Evolutionary conservation across 2,888 invertebrate genomes (phyloP).

Genomic region (Chloroclysta siterata): DNA sequence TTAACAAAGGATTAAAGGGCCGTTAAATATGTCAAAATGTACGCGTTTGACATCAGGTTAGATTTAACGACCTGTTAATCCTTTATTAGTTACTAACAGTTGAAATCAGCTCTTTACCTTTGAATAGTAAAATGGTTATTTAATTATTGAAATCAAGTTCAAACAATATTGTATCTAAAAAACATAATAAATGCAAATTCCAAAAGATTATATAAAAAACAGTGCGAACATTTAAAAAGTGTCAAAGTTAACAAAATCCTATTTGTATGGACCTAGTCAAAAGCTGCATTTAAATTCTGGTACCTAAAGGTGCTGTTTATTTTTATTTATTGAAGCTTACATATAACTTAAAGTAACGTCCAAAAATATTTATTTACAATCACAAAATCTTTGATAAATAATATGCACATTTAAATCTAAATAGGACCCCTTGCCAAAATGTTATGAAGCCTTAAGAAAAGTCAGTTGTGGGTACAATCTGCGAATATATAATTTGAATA

Average conservation of each 20-base stretch:
- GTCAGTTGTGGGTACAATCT: constrained; percentile 7
- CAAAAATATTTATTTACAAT: constrained; percentile 52
- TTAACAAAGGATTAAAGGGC: too few relatives aligned
- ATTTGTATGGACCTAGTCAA: constrained; percentile 37
- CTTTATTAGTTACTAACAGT: too few relatives aligned
- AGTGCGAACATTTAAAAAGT: constrained; percentile 16
- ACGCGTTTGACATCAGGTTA: too few relatives aligned
- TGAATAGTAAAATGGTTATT: background rate
- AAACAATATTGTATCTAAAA: background rate
- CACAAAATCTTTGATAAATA: constrained; percentile 36
- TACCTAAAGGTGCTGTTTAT: constrained; percentile 35
- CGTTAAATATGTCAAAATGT: too few relatives aligned
- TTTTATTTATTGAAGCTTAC: constrained; percentile 24
- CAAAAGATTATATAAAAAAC: background rate
- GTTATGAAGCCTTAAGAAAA: constrained; percentile 12
- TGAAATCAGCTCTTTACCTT: too few relatives aligned
- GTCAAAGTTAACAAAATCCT: constrained; percentile 32
- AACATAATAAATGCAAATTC: background rate
- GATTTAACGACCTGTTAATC: too few relatives aligned
- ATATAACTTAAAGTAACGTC: constrained; percentile 49
- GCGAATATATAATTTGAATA: background rate
- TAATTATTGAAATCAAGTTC: background rate
- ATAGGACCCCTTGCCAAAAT: constrained; percentile 41
- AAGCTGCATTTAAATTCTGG: constrained; percentile 21
- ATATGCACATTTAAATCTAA: constrained; percentile 42